phyloP scores from a whole-genome alignment of 2,797 vertebrate genomes.

The Dromococcyx pavoninus region DNA sequence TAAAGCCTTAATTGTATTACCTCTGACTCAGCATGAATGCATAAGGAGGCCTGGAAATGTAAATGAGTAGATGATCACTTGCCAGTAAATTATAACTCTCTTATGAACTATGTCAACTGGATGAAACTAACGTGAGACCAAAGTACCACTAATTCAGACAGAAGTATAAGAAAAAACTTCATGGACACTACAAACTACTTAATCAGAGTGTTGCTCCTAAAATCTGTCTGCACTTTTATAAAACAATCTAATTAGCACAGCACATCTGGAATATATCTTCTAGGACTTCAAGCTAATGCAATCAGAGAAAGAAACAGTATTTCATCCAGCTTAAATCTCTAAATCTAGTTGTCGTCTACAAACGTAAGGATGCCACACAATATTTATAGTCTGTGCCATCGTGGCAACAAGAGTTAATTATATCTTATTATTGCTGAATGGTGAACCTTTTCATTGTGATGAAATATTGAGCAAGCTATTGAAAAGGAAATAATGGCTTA shows the following conservation, averaged over 20 bases:
- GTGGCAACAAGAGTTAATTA: not conserved
- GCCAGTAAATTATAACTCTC: not conserved
- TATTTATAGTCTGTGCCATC: not conserved
- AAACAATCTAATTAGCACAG: slow-evolving; percentile 15
- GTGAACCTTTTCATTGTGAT: slow-evolving; percentile 20
- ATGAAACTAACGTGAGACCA: not conserved
- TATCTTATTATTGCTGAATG: not conserved
- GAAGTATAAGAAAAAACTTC: not conserved
- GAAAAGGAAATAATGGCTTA: slow-evolving; percentile 13
- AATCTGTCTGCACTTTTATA: not conserved
- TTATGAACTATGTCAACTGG: not conserved
- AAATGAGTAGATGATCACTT: not conserved
- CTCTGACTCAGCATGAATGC: not conserved
- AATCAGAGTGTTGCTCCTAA: not conserved
- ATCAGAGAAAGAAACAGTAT: slow-evolving; percentile 3
- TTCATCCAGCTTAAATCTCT: not conserved
- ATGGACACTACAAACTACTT: not conserved
- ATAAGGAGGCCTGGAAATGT: not conserved
- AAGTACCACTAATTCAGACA: not conserved
- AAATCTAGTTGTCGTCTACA: not conserved
- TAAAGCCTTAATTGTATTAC: not conserved
- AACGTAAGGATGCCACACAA: not conserved
- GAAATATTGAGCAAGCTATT: slow-evolving; percentile 12
- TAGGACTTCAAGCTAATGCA: not conserved
- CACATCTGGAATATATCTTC: slow-evolving; percentile 25